phyloP scores from a whole-genome alignment of 2,113 vertebrate genomes.

The Hippocampus zosterae region DNA sequence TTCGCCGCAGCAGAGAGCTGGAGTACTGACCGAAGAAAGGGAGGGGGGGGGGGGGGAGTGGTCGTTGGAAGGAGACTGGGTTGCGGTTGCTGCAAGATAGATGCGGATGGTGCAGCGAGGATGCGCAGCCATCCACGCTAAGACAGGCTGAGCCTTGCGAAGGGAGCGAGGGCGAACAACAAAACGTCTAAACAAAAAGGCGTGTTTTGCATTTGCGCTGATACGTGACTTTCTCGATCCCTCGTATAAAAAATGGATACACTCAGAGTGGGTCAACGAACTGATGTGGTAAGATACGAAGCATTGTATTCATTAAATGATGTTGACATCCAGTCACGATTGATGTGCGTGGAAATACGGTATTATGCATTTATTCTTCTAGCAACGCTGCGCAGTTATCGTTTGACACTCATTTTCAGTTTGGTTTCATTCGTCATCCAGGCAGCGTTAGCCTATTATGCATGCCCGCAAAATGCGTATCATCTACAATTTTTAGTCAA shows the following conservation, averaged over 20 bases:
- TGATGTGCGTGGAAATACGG: not conserved
- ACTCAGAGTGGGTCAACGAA: conserved; percentile 32
- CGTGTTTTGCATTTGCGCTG: conserved; percentile 47
- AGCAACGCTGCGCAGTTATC: not conserved
- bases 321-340: not conserved
- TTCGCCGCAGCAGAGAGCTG: not conserved
- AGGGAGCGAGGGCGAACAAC: not conserved
- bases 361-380: not conserved
- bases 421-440: not conserved
- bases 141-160: conserved; percentile 9
- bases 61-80: not conserved
- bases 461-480: not conserved
- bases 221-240: conserved; percentile 55
- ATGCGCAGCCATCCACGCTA: conserved; percentile 40
- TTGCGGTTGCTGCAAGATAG: conserved; percentile 36
- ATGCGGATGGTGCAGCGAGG: conserved; percentile 53
- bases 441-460: not conserved
- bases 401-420: not conserved
- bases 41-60: not conserved
- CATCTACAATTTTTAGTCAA: not conserved
- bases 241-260: conserved; percentile 37
- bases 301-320: conserved; percentile 5
- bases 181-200: conserved; percentile 40
- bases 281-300: conserved; percentile 63
- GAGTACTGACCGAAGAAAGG: not conserved